These are phyloP conservation scores for Bos indicus DNA, from an alignment of 2,113 vertebrate species.

Conservation along the genomic window DNA sequence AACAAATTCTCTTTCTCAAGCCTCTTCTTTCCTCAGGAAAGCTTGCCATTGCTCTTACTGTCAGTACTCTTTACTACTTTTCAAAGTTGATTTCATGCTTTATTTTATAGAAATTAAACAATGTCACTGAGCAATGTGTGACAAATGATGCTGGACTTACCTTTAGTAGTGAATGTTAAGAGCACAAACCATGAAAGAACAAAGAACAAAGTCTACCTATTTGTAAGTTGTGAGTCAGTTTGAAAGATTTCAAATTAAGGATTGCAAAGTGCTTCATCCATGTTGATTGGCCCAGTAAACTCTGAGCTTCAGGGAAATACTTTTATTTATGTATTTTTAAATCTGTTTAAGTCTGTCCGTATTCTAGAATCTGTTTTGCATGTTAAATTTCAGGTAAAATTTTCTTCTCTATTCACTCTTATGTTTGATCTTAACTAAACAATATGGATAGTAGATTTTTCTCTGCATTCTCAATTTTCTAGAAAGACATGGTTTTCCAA, in stretches of 20 bases:
- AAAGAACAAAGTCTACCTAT: background rate
- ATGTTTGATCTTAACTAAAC: background rate
- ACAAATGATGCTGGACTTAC: slow-evolving; percentile 10
- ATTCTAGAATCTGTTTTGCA: background rate
- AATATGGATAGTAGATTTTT: background rate
- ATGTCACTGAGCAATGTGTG: slow-evolving; percentile 18
- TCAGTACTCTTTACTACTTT: slow-evolving; percentile 22
- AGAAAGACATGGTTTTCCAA: background rate
- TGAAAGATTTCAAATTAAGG: background rate
- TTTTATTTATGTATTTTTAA: background rate
- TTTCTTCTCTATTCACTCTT: background rate
- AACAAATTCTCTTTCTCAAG: background rate
- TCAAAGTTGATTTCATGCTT: slow-evolving; percentile 53
- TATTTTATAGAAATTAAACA: slow-evolving; percentile 61
- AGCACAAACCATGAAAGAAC: background rate
- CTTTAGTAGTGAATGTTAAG: background rate
- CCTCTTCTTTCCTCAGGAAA: slow-evolving; percentile 19
- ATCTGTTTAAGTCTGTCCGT: background rate
- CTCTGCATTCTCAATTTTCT: background rate
- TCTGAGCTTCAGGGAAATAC: background rate
- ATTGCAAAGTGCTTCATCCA: background rate
- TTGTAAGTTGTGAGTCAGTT: slow-evolving; percentile 1
- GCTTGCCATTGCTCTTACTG: slow-evolving; percentile 3
- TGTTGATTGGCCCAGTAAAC: background rate
- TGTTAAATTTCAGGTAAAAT: background rate